Evolutionary conservation across 2,797 vertebrate genomes (phyloP).

Genomic region (Euphonia xanthogaster): DNA sequence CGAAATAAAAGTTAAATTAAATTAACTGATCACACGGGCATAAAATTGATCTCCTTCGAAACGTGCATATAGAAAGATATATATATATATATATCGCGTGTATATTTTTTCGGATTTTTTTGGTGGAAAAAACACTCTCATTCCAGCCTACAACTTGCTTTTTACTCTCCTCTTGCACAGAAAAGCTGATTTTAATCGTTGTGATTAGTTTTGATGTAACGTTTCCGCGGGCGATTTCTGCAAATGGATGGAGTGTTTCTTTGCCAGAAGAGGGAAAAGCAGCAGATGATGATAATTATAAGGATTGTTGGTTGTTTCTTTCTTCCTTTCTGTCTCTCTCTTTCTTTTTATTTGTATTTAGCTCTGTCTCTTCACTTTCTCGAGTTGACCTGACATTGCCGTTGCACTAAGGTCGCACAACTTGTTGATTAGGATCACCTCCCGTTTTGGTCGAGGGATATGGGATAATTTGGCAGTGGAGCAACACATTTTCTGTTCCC

Average conservation of each 20-base stretch:
- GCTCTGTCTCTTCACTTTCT: constrained; percentile 71
- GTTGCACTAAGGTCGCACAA: constrained; percentile 78
- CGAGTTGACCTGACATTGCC: constrained; percentile 76
- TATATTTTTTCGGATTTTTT: constrained; percentile 76
- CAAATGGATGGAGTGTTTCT: constrained; percentile 99
- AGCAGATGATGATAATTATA: constrained; percentile 99
- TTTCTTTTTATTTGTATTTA: constrained; percentile 70
- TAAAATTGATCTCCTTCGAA: constrained; percentile 83
- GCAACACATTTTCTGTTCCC: constrained; percentile 78
- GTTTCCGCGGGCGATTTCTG: constrained; percentile 93
- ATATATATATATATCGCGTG: constrained; percentile 8
- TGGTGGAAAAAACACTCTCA: constrained; percentile 81
- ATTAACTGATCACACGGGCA: constrained; percentile 84
- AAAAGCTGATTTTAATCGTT: constrained; percentile 99
- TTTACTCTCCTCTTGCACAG: constrained; percentile 91
- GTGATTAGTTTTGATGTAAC: constrained; percentile 99
- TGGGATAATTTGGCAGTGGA: constrained; percentile 76
- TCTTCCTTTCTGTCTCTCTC: constrained; percentile 75
- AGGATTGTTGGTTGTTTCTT: constrained; percentile 91
- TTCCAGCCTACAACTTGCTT: constrained; percentile 92
- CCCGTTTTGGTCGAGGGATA: constrained; percentile 78
- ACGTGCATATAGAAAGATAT: constrained; percentile 65
- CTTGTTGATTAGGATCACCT: constrained; percentile 90
- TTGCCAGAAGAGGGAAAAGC: constrained; percentile 95
- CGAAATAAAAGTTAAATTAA: constrained; percentile 90